These are phyloP conservation scores for Pseudois nayaur DNA, from an alignment of 2,113 vertebrate species.

Conservation along the genomic window DNA sequence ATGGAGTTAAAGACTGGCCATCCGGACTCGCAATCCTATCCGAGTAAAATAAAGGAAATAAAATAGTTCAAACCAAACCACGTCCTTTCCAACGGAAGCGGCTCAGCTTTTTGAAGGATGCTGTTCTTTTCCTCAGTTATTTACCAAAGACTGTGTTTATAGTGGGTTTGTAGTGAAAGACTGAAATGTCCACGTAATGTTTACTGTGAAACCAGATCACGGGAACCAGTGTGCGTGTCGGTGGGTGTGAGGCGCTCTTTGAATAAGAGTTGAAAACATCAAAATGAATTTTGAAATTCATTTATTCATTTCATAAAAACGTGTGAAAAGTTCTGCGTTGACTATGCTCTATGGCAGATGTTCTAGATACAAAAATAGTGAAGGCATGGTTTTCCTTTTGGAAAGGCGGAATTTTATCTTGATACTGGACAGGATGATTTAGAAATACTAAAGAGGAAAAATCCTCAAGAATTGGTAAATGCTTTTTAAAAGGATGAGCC, in stretches of 20 bases:
- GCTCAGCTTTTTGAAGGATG: background rate
- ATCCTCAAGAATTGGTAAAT: background rate
- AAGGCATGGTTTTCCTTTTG: background rate
- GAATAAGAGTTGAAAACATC: background rate
- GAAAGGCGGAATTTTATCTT: background rate
- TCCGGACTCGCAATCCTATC: background rate
- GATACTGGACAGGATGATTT: background rate
- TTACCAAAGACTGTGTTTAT: background rate
- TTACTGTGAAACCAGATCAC: background rate
- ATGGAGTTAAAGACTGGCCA: background rate
- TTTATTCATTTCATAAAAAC: background rate
- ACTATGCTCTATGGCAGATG: background rate
- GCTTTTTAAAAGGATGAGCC: background rate
- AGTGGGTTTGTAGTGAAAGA: background rate
- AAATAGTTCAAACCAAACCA: background rate
- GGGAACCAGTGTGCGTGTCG: background rate
- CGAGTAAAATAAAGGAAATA: background rate
- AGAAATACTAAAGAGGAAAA: background rate
- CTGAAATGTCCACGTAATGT: background rate
- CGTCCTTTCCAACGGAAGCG: background rate
- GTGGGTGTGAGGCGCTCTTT: background rate
- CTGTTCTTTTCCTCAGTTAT: background rate
- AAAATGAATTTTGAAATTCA: background rate
- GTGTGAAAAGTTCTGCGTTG: background rate
- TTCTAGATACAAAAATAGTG: background rate